phyloP scores from a whole-genome alignment of 2,888 invertebrate species.

The Germaria angustata region DNA sequence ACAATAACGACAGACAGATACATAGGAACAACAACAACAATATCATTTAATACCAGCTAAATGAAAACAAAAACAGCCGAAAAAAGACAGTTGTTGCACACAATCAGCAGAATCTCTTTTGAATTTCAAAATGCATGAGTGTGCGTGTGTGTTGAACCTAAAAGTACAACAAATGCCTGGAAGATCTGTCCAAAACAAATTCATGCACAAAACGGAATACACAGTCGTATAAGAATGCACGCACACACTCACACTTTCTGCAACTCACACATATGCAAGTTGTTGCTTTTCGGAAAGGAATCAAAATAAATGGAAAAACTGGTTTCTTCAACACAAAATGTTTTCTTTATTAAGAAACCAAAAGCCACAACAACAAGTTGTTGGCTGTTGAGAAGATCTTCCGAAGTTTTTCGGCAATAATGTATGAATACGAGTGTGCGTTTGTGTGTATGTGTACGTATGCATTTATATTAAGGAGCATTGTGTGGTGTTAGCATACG shows the following conservation, averaged over 20 bases:
- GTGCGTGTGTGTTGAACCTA: constrained; percentile 14
- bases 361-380: not conserved
- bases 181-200: constrained; percentile 8
- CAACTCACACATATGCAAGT: not conserved
- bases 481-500: not conserved
- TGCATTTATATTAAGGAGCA: constrained; percentile 51
- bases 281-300: constrained; percentile 34
- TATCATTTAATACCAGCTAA: constrained; percentile 14
- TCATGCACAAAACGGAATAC: not conserved
- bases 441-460: not conserved
- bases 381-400: constrained; percentile 37
- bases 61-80: constrained; percentile 1
- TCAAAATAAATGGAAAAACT: constrained; percentile 25
- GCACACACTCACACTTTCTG: not conserved
- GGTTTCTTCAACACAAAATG: constrained; percentile 50
- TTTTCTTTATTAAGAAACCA: constrained; percentile 38
- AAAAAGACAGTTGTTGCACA: constrained; percentile 55
- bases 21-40: not conserved
- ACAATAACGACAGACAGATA: constrained; percentile 24
- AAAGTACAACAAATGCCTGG: not conserved
- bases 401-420: constrained; percentile 63
- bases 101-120: constrained; percentile 54
- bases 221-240: too few relatives aligned
- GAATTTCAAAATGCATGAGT: constrained; percentile 2
- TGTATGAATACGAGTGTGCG: not conserved